These are phyloP conservation scores for Heterocephalus glaber DNA, from an alignment of 2,113 vertebrate genomes.

Conservation along the genomic window DNA sequence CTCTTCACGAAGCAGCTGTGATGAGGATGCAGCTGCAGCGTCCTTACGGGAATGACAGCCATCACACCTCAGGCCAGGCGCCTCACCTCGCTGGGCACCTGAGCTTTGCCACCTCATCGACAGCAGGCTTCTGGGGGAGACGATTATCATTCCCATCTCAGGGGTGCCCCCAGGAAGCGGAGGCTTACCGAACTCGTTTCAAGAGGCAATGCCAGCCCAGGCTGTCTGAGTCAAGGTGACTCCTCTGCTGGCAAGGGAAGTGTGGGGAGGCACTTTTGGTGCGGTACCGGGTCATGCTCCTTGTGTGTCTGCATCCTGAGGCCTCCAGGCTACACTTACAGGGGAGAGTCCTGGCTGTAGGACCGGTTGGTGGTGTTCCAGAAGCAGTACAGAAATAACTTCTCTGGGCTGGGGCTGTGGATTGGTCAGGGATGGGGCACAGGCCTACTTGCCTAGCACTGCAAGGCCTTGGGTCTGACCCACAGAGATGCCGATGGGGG, in stretches of 20 bases:
- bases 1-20: neutral
- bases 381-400: neutral
- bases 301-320: neutral
- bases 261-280: neutral
- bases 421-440: neutral
- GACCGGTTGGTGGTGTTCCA: neutral
- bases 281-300: neutral
- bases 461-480: neutral
- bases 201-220: neutral
- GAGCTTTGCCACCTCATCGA: neutral
- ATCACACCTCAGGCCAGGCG: no score
- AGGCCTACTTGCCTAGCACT: neutral
- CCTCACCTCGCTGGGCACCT: neutral
- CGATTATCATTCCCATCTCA: neutral
- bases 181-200: neutral
- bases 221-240: no score
- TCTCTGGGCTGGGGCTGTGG: no score
- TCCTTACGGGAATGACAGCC: no score
- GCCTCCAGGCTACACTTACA: neutral
- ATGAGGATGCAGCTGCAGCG: no score
- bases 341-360: neutral
- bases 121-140: neutral
- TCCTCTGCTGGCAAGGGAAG: neutral
- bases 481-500: neutral
- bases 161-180: neutral